These are phyloP conservation scores for Eulemur coronatus DNA, from an alignment of 2,797 vertebrate species.

Conservation along the genomic window DNA sequence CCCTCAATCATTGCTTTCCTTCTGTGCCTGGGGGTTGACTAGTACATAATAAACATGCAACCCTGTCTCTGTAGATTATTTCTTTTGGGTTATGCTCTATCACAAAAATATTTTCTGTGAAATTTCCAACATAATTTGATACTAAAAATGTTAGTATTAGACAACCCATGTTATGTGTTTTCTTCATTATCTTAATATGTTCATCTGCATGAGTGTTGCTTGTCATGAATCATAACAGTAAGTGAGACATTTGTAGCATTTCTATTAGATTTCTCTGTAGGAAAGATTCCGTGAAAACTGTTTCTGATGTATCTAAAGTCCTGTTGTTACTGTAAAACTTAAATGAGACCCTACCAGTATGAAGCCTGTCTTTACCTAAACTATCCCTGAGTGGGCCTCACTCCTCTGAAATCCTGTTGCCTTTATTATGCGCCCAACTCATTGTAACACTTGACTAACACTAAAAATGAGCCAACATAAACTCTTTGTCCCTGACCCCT, in stretches of 20 bases:
- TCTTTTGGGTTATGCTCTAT: neutral
- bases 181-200: neutral
- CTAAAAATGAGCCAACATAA: neutral
- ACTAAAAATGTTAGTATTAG: neutral
- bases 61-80: neutral
- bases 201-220: neutral
- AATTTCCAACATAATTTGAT: neutral
- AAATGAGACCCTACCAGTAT: neutral
- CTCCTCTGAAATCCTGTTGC: neutral
- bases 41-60: neutral
- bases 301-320: neutral
- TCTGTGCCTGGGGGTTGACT: neutral
- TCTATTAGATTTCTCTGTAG: neutral
- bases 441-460: neutral
- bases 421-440: neutral
- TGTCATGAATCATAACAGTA: neutral
- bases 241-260: neutral
- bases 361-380: neutral
- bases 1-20: neutral
- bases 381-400: neutral
- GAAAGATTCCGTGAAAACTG: neutral
- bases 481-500: neutral
- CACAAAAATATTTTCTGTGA: neutral
- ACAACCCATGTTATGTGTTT: neutral
- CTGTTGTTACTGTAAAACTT: neutral